Base-by-base conservation (phyloP, 2,888 invertebrate genomes). In the Agonopterix alstromeriana region DNA sequence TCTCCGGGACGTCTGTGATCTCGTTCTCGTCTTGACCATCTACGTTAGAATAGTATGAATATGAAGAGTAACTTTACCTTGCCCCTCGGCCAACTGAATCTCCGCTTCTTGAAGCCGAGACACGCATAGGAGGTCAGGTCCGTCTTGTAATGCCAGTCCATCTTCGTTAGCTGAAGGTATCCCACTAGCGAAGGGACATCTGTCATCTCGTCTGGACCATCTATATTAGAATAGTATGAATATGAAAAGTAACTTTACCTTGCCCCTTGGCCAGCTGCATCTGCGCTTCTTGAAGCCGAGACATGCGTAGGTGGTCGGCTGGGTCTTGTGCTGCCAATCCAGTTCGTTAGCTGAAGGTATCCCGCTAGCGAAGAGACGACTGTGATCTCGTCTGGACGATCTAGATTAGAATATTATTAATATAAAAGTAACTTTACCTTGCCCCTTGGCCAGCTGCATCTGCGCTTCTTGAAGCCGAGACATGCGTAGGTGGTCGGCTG, bases 201-300 rank as follows among this genome's bases (percentile, higher is more conserved):
- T 7, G 27, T 27, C 5, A 27, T 27, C 27, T 27, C 27, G 27
- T 27, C 7, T 7, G 7, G 1, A 7, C 5, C 27, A 27, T 27
- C 27, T 27, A 27, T 7, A 0, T 27, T 27, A 27, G 27, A 27
- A 27, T 14, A 14, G 14, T 14, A 14, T 14, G 14, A 14, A 14
- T 27, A 27, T 7, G 7, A 27, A 27, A 7, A 27, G 27, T 27
- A 27, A 27, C 27, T 27, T 9, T 70, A 86, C 86, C 77, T 96
- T 96, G 12, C 96, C 96, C 45, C 98, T 87, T 0, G 96, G 96
- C 96, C 96, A 96, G 74, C 95, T 96, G 80, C 96, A 96, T 48
- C 94, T 90, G 45, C 92, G 93, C 53, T 93, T 93, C 63, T 94
- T 93, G 92, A 27, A 27, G 27, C 27, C 27, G 27, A 27, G 27